Base-by-base conservation (phyloP, 2,797 vertebrate species). In the Thunnus albacares region DNA sequence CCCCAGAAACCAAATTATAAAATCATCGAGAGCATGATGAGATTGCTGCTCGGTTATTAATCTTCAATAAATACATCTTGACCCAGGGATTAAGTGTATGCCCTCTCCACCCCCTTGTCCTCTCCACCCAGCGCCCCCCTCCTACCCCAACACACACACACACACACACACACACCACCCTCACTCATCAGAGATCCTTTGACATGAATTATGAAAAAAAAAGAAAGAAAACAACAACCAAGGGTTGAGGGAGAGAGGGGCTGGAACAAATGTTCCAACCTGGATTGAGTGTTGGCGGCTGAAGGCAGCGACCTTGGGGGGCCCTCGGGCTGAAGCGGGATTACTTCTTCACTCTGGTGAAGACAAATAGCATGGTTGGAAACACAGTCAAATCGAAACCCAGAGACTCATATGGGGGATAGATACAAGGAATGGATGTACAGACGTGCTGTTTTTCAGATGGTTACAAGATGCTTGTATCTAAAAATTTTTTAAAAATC, bases 61-160 rank as follows among this genome's bases (percentile, higher is more conserved):
- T 96, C 95, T 96, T 95, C 92, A 94, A 95, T 96, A 96, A 96
- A 96, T 95, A 95, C 95, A 96, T 95, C 94, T 95, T 95, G 95
- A 95, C 93, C 93, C 83, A 76, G 90, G 94, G 95, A 96, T 96
- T 96, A 96, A 91, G 86, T 93, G 90, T 93, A 65, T 90, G 88
- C 89, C 93, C 94, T 92, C 93, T 89, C 82, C 86, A 61, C 93
- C 92, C 90, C 89, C 90, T 89, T 89, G 84, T 88, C 87, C 87
- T 80, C 81, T 70, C 72, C 85, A 74, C 71, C 82, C 72, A 47
- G 79, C 20, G 2, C 49, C 63, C 57, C 41, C 35, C 73, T 30
- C 65, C 76, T 12, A 63, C 73, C 81, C 75, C 84, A 66, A 41
- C 85, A 53, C 75, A 77, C 90, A 73, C 76, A 75, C 90, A 72